These are phyloP conservation scores for Manacus vitellinus DNA, from an alignment of 2,113 vertebrate genomes.

Conservation along the genomic window DNA sequence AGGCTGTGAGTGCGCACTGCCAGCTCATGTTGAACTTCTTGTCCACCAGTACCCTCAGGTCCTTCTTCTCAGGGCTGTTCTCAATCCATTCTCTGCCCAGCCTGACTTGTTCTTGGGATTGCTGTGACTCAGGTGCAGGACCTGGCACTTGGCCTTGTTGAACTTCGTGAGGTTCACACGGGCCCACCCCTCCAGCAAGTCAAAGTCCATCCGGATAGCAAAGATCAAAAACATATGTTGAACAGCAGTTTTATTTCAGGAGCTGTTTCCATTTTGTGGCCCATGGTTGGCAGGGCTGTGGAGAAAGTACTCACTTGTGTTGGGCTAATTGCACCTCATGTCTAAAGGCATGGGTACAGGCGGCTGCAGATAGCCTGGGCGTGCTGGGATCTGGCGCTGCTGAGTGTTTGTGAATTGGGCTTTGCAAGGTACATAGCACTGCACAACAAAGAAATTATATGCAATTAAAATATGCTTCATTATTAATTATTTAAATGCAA, in stretches of 20 bases:
- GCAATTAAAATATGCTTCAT: constrained; percentile 10
- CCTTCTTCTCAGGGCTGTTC: not conserved
- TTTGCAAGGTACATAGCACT: not conserved
- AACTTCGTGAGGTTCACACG: not conserved
- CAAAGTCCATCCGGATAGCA: not conserved
- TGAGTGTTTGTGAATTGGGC: not conserved
- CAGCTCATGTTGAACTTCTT: not conserved
- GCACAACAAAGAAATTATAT: not conserved
- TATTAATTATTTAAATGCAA: constrained; percentile 48
- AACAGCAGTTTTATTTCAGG: not conserved
- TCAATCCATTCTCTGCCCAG: not conserved
- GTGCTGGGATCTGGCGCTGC: not conserved
- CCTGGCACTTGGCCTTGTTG: not conserved
- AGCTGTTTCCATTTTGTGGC: not conserved
- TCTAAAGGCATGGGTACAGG: not conserved
- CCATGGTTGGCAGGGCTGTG: not conserved
- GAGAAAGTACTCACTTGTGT: rapidly evolving
- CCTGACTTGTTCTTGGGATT: not conserved
- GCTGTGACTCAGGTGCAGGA: not conserved
- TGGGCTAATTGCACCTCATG: not conserved
- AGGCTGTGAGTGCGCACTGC: not conserved
- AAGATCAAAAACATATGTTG: not conserved
- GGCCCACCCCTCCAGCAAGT: not conserved
- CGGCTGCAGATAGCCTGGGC: not conserved
- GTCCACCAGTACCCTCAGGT: not conserved